A percentile compares a stretch with the other conserved stretches of the same genome.
phyloP scores from a whole-genome alignment of 2,888 invertebrate species.

The Eupsilia transversa region DNA sequence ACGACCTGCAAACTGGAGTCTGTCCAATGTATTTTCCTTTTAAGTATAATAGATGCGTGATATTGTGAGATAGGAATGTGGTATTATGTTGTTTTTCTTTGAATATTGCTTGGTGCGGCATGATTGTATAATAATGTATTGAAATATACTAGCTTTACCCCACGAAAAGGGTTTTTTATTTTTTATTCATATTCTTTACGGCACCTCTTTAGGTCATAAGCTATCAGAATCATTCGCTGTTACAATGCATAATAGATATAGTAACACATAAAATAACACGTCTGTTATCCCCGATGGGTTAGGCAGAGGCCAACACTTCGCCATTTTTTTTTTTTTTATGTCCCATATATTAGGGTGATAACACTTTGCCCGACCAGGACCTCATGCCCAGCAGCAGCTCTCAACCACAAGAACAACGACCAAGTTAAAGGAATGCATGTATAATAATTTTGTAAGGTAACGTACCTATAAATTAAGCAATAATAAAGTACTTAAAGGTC shows the following conservation, averaged over 20 bases:
- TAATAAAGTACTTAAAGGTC: not conserved
- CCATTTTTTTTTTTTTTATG: not conserved
- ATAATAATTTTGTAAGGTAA: constrained; percentile 21
- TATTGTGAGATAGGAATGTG: constrained; percentile 51
- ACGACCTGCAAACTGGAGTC: constrained; percentile 57
- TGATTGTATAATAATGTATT: constrained; percentile 3
- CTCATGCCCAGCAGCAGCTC: not conserved
- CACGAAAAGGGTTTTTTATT: no score
- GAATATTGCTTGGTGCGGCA: constrained; percentile 40
- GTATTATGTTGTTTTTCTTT: constrained; percentile 38
- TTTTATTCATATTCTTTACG: not conserved
- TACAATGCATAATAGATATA: no score
- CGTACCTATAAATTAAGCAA: not conserved
- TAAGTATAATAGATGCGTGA: constrained; percentile 46
- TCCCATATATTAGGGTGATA: not conserved
- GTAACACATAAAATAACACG: no score
- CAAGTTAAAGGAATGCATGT: no score
- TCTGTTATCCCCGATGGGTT: not conserved
- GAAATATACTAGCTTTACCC: not conserved
- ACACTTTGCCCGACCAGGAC: not conserved
- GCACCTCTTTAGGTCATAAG: no score
- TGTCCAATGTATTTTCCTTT: constrained; percentile 59
- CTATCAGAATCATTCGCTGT: no score
- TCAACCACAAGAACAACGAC: not conserved
- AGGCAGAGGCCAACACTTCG: not conserved